phyloP scores from a whole-genome alignment of 1,140 invertebrate species.

The Magallana gigas region DNA sequence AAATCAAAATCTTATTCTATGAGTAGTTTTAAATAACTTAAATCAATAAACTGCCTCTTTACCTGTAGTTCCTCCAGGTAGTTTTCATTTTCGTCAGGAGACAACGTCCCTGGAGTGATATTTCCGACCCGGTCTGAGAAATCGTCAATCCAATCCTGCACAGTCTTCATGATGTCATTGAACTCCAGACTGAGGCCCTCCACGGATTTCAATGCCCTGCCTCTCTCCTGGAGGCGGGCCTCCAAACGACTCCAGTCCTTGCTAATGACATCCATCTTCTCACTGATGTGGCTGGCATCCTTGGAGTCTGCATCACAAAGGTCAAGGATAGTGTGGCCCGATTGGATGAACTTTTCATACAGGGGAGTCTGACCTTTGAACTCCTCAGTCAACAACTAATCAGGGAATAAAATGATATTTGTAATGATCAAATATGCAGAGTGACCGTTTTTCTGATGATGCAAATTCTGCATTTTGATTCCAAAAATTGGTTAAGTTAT shows the following conservation, averaged over 20 bases:
- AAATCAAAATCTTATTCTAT: too few species aligned
- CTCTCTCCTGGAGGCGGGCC: constrained; percentile 70
- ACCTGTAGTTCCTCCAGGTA: constrained; percentile 85
- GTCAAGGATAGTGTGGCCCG: constrained; percentile 88
- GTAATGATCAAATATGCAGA: neutral
- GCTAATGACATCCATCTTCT: constrained; percentile 81
- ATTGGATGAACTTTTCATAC: constrained; percentile 89
- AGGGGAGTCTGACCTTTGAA: constrained; percentile 94
- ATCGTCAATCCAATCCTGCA: constrained; percentile 84
- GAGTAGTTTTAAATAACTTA: too few species aligned
- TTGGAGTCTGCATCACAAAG: constrained; percentile 85
- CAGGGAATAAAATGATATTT: constrained; percentile 26
- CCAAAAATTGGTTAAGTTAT: too few species aligned
- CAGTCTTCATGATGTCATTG: constrained; percentile 90
- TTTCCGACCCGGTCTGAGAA: constrained; percentile 90
- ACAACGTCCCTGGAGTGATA: constrained; percentile 81
- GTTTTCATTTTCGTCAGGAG: constrained; percentile 86
- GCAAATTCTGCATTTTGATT: too few species aligned
- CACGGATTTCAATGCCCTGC: constrained; percentile 70
- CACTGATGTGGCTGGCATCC: constrained; percentile 86
- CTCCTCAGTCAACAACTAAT: constrained; percentile 94
- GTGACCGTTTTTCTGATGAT: too few species aligned
- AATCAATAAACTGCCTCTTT: neutral
- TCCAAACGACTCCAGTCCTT: constrained; percentile 81
- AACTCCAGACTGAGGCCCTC: constrained; percentile 87